Evolutionary conservation across 1,140 invertebrate genomes (phyloP).

Genomic region (Pseudomyrmex dendroicus): DNA sequence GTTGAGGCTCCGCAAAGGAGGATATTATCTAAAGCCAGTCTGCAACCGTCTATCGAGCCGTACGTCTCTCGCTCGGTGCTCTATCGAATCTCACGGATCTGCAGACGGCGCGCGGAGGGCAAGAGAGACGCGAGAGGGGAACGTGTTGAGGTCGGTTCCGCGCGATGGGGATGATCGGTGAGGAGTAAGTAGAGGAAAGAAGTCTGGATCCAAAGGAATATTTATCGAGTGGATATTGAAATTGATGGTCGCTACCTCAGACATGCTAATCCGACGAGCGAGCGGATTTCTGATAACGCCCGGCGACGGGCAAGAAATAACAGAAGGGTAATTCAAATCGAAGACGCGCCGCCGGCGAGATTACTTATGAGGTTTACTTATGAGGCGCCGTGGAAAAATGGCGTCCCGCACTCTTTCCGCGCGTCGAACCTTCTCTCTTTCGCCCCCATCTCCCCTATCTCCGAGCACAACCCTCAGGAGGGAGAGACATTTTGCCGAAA

Average conservation of each 20-base stretch:
- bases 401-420: conserved; percentile 11
- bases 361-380: conserved; percentile 77
- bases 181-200: conserved; percentile 69
- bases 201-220: conserved; percentile 78
- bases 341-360: conserved; percentile 73
- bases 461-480: neutral
- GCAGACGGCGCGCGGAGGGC: conserved; percentile 30
- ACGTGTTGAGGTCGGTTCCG: conserved; percentile 16
- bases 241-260: conserved; percentile 79
- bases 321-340: conserved; percentile 75
- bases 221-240: conserved; percentile 80
- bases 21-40: conserved; percentile 77
- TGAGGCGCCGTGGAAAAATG: conserved; percentile 64
- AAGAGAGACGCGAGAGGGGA: neutral
- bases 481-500: conserved; percentile 62
- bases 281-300: conserved; percentile 76
- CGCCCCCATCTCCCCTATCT: neutral
- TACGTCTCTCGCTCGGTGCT: conserved; percentile 66
- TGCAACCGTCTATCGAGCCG: conserved; percentile 71
- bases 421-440: neutral
- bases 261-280: conserved; percentile 78
- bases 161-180: conserved; percentile 52
- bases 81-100: conserved; percentile 72
- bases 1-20: conserved; percentile 48
- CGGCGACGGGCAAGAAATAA: conserved; percentile 75